A percentile compares a stretch with the other conserved stretches of the same genome.
These are phyloP conservation scores for Prunella fulvescens DNA, from an alignment of 2,113 vertebrate genomes.

Conservation along the genomic window DNA sequence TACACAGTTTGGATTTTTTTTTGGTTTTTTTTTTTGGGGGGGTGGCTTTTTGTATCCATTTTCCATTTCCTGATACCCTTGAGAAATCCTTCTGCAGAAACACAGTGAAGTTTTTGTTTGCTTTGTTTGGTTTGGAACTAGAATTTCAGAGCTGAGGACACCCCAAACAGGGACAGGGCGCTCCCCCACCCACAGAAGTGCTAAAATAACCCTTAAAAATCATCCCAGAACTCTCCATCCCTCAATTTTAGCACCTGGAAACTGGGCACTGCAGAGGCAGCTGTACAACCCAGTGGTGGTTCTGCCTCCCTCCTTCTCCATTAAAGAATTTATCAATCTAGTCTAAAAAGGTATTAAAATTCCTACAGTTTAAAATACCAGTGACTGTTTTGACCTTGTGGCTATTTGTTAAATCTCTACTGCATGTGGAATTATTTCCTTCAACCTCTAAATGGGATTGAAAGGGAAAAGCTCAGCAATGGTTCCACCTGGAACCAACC, in stretches of 20 bases:
- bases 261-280: neutral
- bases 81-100: constrained; percentile 71
- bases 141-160: constrained; percentile 64
- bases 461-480: neutral
- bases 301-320: neutral
- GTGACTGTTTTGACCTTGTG: neutral
- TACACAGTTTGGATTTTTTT: neutral
- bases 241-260: neutral
- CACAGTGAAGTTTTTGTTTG: constrained; percentile 43
- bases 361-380: neutral
- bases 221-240: neutral
- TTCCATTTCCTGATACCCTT: constrained; percentile 39
- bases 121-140: neutral
- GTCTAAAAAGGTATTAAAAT: neutral
- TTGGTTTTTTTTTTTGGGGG: neutral
- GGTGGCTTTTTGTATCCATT: constrained; percentile 39
- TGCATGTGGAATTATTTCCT: neutral
- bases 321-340: neutral
- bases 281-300: neutral
- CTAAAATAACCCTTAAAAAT: neutral
- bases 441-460: neutral
- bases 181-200: neutral
- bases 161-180: constrained; percentile 1
- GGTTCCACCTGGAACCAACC: neutral
- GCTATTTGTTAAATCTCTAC: neutral